phyloP scores from a whole-genome alignment of 1,140 invertebrate species.

The Leptinotarsa lineolata region DNA sequence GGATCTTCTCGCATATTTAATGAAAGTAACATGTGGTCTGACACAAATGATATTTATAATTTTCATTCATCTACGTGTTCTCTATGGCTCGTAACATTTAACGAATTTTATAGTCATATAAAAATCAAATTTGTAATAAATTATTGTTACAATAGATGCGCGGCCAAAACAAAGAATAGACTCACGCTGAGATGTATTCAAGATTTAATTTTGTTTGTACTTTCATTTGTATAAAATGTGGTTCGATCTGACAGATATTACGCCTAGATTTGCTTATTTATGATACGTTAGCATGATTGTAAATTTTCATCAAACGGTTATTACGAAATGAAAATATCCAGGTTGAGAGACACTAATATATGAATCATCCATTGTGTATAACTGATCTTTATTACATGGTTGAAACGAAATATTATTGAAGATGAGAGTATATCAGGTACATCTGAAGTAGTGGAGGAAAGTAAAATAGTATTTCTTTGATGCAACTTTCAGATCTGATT shows the following conservation, averaged over 20 bases:
- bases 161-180: slow-evolving; percentile 34
- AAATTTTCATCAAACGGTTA: slow-evolving; percentile 3
- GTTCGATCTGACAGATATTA: slow-evolving; percentile 31
- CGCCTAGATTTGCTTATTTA: slow-evolving; percentile 31
- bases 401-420: too few relatives aligned
- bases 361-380: slow-evolving; percentile 1
- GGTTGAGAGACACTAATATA: too few relatives aligned
- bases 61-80: slow-evolving; percentile 26
- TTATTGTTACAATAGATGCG: slow-evolving; percentile 28
- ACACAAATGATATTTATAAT: slow-evolving; percentile 21
- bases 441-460: too few relatives aligned
- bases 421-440: too few relatives aligned
- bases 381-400: too few relatives aligned
- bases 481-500: too few relatives aligned
- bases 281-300: slow-evolving; percentile 13
- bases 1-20: slow-evolving; percentile 20
- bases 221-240: slow-evolving; percentile 32
- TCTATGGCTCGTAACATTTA: slow-evolving; percentile 21
- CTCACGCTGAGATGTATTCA: slow-evolving; percentile 30
- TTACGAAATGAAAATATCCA: slow-evolving; percentile 14
- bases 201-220: slow-evolving; percentile 38
- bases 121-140: slow-evolving; percentile 37
- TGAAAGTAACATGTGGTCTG: slow-evolving; percentile 7
- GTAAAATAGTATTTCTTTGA: too few relatives aligned
- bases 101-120: slow-evolving; percentile 32